Base-by-base conservation (phyloP, 2,797 vertebrate genomes). In the Kryptolebias ocellatus region DNA sequence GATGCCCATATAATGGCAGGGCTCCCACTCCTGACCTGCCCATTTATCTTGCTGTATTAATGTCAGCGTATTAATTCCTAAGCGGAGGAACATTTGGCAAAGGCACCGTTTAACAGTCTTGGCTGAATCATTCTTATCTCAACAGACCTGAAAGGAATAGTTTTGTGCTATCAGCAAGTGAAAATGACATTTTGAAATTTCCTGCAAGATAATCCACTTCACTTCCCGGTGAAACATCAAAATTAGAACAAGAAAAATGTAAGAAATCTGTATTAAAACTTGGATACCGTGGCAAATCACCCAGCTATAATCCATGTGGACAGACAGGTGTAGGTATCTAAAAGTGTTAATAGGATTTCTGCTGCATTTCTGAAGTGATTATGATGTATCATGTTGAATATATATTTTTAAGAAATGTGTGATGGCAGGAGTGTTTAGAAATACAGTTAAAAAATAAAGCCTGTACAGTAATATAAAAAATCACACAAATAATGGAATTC, bases 11-110 rank as follows among this genome's bases (percentile, higher is more conserved):
- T 95, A 94, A 93, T 90, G 76, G 90, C 93, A 90, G 93, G 91
- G 91, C 90, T 88, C 89, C 83, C 70, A 87, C 89, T 93, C 84
- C 79, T 95, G 93, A 95, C 95, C 95, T 95, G 94, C 94, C 94
- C 95, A 96, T 96, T 95, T 95, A 96, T 97, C 95, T 95, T 92
- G 92, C 93, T 92, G 95, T 97, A 97, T 97, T 98, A 96, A 96
- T 98, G 95, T 96, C 95, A 96, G 90, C 93, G 93, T 94, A 96
- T 96, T 97, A 97, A 97, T 95, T 96, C 94, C 94, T 87, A 88
- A 93, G 94, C 95, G 80, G 86, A 89, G 93, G 92, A 94, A 93
- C 94, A 92, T 94, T 93, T 93, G 94, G 92, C 92, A 94, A 95
- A 95, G 92, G 93, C 94, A 94, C 93, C 90, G 90, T 96, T 96